These are phyloP conservation scores for Lycorma delicatula DNA, from an alignment of 1,140 invertebrate genomes.

Conservation along the genomic window DNA sequence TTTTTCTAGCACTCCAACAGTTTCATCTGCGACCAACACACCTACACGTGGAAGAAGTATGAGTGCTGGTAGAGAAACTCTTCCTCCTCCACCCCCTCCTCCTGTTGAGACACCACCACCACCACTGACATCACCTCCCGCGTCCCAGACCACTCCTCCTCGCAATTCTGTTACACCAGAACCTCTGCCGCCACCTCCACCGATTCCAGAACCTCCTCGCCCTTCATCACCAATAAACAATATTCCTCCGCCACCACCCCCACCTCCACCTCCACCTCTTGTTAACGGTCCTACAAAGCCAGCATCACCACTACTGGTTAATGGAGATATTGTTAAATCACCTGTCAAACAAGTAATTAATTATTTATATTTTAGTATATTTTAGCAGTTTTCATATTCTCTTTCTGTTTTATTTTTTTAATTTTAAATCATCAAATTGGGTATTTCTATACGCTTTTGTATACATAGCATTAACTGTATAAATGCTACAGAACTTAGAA, in stretches of 20 bases:
- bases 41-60: conserved; percentile 58
- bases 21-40: conserved; percentile 52
- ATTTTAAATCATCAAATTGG: no score
- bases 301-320: conserved; percentile 45
- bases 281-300: conserved; percentile 41
- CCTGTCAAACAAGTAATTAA: conserved; percentile 31
- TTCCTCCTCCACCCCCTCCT: conserved; percentile 81
- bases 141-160: conserved; percentile 38
- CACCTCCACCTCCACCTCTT: conserved; percentile 54
- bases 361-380: neutral
- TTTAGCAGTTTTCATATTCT: no score
- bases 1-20: conserved; percentile 48
- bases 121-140: conserved; percentile 22
- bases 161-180: conserved; percentile 27
- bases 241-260: conserved; percentile 46
- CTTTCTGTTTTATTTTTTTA: no score
- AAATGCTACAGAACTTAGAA: no score
- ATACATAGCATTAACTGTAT: no score
- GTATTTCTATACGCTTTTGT: no score
- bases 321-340: conserved; percentile 46
- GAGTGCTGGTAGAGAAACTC: conserved; percentile 56
- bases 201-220: conserved; percentile 54
- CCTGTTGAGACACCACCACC: conserved; percentile 46
- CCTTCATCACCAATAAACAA: conserved; percentile 40
- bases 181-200: conserved; percentile 50